These are phyloP conservation scores for Deilephila porcellus DNA, from an alignment of 2,888 invertebrate genomes.

Conservation along the genomic window DNA sequence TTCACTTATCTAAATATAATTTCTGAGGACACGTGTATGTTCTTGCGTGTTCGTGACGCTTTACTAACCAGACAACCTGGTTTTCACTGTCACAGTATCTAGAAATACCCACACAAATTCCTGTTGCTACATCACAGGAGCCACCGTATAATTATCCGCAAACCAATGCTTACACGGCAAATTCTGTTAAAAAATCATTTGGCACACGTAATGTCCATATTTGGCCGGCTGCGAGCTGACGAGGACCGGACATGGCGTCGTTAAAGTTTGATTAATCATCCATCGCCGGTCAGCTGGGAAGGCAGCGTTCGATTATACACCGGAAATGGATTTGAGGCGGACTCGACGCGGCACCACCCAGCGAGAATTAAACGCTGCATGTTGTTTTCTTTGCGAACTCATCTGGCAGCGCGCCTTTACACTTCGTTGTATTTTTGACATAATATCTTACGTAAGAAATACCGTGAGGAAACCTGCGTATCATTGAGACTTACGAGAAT, in stretches of 20 bases:
- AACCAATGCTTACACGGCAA: background rate
- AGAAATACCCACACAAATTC: too few relatives aligned
- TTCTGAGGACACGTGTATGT: too few relatives aligned
- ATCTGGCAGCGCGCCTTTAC: background rate
- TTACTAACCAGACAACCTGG: too few relatives aligned
- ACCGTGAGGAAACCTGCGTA: background rate
- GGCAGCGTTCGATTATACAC: slow-evolving; percentile 20
- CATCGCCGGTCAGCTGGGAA: slow-evolving; percentile 25
- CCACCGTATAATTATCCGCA: background rate
- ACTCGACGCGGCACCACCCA: background rate
- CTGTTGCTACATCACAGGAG: too few relatives aligned
- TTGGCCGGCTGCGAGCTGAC: slow-evolving; percentile 12
- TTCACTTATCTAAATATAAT: too few relatives aligned
- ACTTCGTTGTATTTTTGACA: background rate
- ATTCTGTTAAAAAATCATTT: background rate
- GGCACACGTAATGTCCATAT: background rate
- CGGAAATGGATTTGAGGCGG: slow-evolving; percentile 27
- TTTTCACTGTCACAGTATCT: too few relatives aligned
- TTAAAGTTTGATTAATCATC: slow-evolving; percentile 47
- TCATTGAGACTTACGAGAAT: too few relatives aligned
- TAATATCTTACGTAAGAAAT: too few relatives aligned
- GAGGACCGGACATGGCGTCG: slow-evolving; percentile 22
- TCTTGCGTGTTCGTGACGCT: too few relatives aligned
- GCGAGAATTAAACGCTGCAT: background rate
- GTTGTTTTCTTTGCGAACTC: slow-evolving; percentile 16